Percentiles rank a stretch among this genome's conserved stretches.
phyloP scores from a whole-genome alignment of 1,140 invertebrate species.

The Arctopsyche grandis region DNA sequence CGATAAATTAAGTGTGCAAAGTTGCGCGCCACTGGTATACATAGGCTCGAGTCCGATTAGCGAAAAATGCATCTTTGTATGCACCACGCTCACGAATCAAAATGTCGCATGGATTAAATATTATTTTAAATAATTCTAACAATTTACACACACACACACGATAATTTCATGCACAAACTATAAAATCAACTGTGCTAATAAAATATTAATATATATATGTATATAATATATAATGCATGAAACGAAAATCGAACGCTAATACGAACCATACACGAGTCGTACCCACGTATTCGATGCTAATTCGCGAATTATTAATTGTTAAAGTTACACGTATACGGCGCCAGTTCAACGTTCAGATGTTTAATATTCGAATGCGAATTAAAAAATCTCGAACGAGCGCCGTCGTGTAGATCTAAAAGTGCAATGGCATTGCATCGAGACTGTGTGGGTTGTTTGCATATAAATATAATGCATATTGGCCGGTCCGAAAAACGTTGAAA shows the following conservation, averaged over 20 bases:
- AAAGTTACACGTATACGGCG: no score
- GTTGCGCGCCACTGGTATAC: slow-evolving; percentile 15
- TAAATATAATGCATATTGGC: slow-evolving; percentile 48
- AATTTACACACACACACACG: neutral
- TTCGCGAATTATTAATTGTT: no score
- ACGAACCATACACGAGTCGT: no score
- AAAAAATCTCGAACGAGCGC: neutral
- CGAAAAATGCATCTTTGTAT: slow-evolving; percentile 42
- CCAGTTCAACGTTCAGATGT: no score
- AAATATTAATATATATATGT: no score
- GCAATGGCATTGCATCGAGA: slow-evolving; percentile 48
- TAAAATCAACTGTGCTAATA: no score
- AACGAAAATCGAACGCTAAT: no score
- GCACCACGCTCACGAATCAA: slow-evolving; percentile 16
- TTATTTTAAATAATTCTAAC: neutral
- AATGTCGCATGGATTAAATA: slow-evolving; percentile 4
- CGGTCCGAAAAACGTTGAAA: slow-evolving; percentile 40
- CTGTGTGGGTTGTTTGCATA: slow-evolving; percentile 31
- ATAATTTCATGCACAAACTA: no score
- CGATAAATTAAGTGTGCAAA: no score
- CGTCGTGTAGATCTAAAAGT: slow-evolving; percentile 51
- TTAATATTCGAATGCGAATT: no score
- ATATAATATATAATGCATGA: no score
- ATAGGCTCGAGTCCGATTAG: slow-evolving; percentile 48
- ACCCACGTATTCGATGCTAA: no score